phyloP scores from a whole-genome alignment of 1,140 invertebrate genomes.

The Wiebesia pumilae region DNA sequence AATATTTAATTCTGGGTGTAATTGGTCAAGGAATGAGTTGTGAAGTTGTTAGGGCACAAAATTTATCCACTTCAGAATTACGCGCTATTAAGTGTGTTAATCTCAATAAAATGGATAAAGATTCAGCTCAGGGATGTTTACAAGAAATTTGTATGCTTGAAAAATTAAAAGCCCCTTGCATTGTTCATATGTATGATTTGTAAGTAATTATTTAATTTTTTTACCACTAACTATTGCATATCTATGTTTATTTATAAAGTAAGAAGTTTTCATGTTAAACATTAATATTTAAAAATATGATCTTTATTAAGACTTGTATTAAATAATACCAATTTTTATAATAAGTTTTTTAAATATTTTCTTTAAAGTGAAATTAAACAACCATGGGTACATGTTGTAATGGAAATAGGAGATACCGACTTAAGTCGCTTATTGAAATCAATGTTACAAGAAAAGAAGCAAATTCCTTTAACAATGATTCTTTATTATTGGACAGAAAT shows the following conservation, averaged over 20 bases:
- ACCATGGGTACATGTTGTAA: slow-evolving; percentile 86
- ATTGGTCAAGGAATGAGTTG: slow-evolving; percentile 80
- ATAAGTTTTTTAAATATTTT: slow-evolving; percentile 52
- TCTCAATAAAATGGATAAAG: slow-evolving; percentile 77
- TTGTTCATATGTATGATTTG: slow-evolving; percentile 93
- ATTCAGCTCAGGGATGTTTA: slow-evolving; percentile 85
- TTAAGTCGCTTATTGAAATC: slow-evolving; percentile 85
- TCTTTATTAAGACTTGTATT: too few relatives aligned
- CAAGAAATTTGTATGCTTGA: slow-evolving; percentile 93
- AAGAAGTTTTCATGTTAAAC: too few relatives aligned
- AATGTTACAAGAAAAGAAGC: slow-evolving; percentile 75
- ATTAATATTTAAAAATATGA: too few relatives aligned
- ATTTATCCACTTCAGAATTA: slow-evolving; percentile 71
- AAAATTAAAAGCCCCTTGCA: slow-evolving; percentile 87
- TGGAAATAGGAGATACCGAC: slow-evolving; percentile 96
- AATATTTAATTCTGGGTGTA: slow-evolving; percentile 66
- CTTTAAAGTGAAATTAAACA: slow-evolving; percentile 77
- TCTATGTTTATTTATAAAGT: too few relatives aligned
- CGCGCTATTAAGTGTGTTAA: slow-evolving; percentile 79
- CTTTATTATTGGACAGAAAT: slow-evolving; percentile 96
- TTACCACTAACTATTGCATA: neutral
- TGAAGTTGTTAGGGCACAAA: slow-evolving; percentile 76
- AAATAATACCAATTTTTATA: too few relatives aligned
- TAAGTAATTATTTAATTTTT: slow-evolving; percentile 75
- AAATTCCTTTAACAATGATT: slow-evolving; percentile 82